These are phyloP conservation scores for Paramormyrops kingsleyae DNA, from an alignment of 2,113 vertebrate species.

Conservation along the genomic window DNA sequence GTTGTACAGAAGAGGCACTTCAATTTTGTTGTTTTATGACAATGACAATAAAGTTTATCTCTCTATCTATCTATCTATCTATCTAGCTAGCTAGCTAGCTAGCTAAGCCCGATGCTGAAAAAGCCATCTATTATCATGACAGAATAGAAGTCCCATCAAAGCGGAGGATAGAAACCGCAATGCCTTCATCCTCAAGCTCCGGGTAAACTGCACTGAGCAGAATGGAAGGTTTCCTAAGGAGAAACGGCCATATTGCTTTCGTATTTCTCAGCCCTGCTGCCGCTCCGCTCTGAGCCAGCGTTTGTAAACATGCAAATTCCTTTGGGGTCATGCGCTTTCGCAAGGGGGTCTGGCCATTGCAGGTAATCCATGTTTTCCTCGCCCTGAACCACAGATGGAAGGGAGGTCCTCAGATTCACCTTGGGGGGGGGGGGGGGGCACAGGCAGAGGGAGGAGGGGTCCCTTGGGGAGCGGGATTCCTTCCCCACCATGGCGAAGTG, in stretches of 20 bases:
- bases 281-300: not conserved
- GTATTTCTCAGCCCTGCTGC: not conserved
- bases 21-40: too few relatives aligned
- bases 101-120: not conserved
- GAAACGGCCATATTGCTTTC: not conserved
- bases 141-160: not conserved
- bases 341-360: not conserved
- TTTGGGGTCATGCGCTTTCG: not conserved
- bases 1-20: too few relatives aligned
- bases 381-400: not conserved
- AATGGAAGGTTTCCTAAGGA: not conserved
- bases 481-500: not conserved
- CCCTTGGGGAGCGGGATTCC: not conserved
- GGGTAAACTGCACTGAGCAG: not conserved
- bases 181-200: not conserved
- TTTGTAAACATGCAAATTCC: slow-evolving; percentile 11
- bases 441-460: not conserved
- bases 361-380: not conserved
- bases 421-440: not conserved
- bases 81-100: too few relatives aligned
- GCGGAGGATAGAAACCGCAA: not conserved
- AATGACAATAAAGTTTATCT: too few relatives aligned
- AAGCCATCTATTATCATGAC: not conserved
- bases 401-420: not conserved
- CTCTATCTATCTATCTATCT: too few relatives aligned